phyloP scores from a whole-genome alignment of 2,113 vertebrate genomes.

The Alligator mississippiensis region DNA sequence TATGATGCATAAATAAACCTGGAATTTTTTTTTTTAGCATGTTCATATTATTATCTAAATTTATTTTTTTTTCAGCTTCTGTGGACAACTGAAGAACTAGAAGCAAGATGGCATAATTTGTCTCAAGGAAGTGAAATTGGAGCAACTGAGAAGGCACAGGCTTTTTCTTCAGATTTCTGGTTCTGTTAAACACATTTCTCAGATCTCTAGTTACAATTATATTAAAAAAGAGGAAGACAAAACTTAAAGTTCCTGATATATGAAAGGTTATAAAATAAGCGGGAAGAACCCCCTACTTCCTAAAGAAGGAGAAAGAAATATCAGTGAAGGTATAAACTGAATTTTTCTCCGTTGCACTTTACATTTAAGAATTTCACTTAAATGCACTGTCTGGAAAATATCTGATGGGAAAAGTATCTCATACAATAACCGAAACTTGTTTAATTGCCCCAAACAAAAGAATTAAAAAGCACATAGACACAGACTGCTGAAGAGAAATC shows the following conservation, averaged over 20 bases:
- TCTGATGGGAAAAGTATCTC: slow-evolving; percentile 17
- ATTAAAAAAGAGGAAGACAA: slow-evolving; percentile 2
- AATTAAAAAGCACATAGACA: neutral
- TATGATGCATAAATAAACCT: neutral
- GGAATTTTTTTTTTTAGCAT: neutral
- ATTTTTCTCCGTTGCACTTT: neutral
- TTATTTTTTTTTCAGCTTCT: neutral
- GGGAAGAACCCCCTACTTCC: neutral
- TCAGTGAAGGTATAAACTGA: neutral
- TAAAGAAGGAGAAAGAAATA: neutral
- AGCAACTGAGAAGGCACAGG: neutral
- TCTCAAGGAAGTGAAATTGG: neutral
- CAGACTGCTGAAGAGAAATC: slow-evolving; percentile 17
- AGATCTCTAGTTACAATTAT: too few relatives aligned
- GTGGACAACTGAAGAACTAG: neutral
- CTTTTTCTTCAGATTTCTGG: neutral
- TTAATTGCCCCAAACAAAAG: slow-evolving; percentile 34
- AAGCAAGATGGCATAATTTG: neutral
- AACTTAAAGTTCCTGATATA: neutral
- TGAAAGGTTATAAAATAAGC: neutral
- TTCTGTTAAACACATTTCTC: too few relatives aligned
- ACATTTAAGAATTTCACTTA: neutral
- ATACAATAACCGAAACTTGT: slow-evolving; percentile 41
- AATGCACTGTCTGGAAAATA: neutral
- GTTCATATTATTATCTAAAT: neutral